Base-by-base conservation (phyloP, 2,888 invertebrate species). In the Boloria euphrosyne region DNA sequence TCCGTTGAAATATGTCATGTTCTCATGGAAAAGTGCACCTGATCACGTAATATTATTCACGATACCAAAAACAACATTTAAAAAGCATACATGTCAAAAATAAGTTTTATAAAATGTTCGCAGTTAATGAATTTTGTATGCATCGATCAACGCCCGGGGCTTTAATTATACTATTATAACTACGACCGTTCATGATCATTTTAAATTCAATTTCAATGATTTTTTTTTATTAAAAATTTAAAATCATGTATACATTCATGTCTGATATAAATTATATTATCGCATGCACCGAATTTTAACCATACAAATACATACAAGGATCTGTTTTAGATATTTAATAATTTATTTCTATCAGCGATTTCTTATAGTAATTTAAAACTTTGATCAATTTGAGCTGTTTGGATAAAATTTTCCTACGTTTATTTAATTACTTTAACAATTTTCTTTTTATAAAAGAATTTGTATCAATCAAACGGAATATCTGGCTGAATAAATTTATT, bases 141-240 rank as follows among this genome's bases (percentile, higher is more conserved):
- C 55, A 14, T 55, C 55, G 55, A 55, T 55, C 55, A 55, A n/a
- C 44, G 55, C 22, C 55, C 10, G 1, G 22, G n/a, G 55, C 18
- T 43, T 55, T n/a, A 44, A 44, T 55, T 44, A 18, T 55, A 14
- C 44, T 55, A 43, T 18, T 27, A 55, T 16, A 43, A 6, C 54
- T 43, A 43, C 55, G 18, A 14, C 14, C n/a, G 18, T 17, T 13
- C 44, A 22, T 55, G 55, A 44, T 22, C 44, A n/a, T 44, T 44
- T 22, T 18, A 55, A 44, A 44, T 55, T 55, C 4, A 22, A 18
- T 43, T n/a, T 55, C n/a, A 13, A 18, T 14, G n/a, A 55, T 18
- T 38, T 18, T 43, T 43, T 18, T 49, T 44, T 14, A 55, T 55
- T 44, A 55, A 55, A 17, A 44, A 14, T 38, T 13, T 53, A 27